These are phyloP conservation scores for Canis aureus DNA, from an alignment of 2,113 vertebrate species.

Conservation along the genomic window DNA sequence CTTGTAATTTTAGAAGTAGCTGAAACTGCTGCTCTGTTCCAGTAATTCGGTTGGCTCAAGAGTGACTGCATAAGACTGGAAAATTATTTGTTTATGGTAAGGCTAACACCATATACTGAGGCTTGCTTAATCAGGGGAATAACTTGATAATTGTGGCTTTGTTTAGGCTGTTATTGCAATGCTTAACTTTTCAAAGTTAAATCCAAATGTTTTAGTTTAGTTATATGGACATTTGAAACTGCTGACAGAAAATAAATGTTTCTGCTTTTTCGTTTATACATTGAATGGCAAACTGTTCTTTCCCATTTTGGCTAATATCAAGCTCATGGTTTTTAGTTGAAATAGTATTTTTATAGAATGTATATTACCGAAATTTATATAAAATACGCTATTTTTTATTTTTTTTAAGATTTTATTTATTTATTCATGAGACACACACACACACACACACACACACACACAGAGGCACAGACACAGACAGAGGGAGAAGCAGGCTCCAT, in stretches of 20 bases:
- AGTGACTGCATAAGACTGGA: neutral
- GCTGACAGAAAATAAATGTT: conserved; percentile 22
- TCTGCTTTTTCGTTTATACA: conserved; percentile 33
- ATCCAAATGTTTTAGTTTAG: conserved; percentile 38
- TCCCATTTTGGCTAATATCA: conserved; percentile 12
- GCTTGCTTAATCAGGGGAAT: neutral
- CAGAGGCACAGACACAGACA: no score
- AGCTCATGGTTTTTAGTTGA: neutral
- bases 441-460: no score
- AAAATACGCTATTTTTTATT: neutral
- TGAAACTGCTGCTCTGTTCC: conserved; percentile 19
- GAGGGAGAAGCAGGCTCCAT: no score
- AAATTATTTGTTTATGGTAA: conserved; percentile 30
- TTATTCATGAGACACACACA: no score
- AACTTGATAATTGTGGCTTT: conserved; percentile 48
- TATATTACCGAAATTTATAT: neutral
- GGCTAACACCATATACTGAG: conserved; percentile 10
- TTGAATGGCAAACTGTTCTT: neutral
- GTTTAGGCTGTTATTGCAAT: neutral
- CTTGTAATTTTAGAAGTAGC: conserved; percentile 59
- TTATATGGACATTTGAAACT: conserved; percentile 30
- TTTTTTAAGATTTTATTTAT: no score
- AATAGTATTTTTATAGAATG: conserved; percentile 54
- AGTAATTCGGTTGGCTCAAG: neutral
- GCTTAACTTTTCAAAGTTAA: conserved; percentile 22